These are phyloP conservation scores for Bombylius major DNA, from an alignment of 2,888 invertebrate species.

Conservation along the genomic window DNA sequence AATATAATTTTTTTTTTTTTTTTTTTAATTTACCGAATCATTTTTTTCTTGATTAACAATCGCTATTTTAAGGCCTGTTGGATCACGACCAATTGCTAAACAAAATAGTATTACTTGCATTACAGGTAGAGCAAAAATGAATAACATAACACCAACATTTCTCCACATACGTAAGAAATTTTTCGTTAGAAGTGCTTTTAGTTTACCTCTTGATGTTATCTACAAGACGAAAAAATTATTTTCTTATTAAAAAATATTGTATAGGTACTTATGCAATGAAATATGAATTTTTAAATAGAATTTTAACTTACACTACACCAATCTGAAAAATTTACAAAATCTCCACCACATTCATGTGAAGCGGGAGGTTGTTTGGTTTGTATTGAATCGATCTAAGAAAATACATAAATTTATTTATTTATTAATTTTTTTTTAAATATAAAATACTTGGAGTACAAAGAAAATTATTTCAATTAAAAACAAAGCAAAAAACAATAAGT, in stretches of 20 bases:
- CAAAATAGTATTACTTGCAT: constrained; percentile 91
- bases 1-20: not conserved
- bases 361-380: not conserved
- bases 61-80: constrained; percentile 67
- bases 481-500: not conserved
- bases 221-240: constrained; percentile 24
- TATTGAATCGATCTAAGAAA: not conserved
- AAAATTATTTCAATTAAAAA: not conserved
- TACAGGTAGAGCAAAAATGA: constrained; percentile 86
- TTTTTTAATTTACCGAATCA: constrained; percentile 24
- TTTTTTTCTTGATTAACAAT: constrained; percentile 60
- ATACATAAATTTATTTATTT: no score
- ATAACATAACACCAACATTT: constrained; percentile 84
- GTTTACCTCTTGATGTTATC: constrained; percentile 72
- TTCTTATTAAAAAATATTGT: no score
- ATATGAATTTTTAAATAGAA: not conserved
- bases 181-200: constrained; percentile 72
- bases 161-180: constrained; percentile 87
- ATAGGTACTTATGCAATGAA: not conserved
- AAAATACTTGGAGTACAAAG: no score
- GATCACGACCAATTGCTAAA: constrained; percentile 80
- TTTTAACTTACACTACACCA: constrained; percentile 40
- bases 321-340: constrained; percentile 42
- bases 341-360: constrained; percentile 17
- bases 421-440: no score